Evolutionary conservation across 2,888 invertebrate species (phyloP).

Genomic region (Lithophane ornitopus): DNA sequence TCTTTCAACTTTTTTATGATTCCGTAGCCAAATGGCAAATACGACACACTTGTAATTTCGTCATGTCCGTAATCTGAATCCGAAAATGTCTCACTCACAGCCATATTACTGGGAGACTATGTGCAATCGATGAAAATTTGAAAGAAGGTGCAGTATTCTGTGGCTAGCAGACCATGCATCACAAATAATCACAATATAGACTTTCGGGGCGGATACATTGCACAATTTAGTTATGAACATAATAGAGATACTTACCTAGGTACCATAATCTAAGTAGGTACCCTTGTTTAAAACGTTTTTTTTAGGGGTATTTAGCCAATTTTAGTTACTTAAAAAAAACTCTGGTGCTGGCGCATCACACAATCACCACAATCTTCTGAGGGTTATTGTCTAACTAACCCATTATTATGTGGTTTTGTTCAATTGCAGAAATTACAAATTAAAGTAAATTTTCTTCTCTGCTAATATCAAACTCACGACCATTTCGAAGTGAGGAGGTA

Average conservation of each 20-base stretch:
- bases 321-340: background rate
- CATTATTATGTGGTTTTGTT: conserved; percentile 77
- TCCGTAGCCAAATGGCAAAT: background rate
- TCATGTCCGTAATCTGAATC: background rate
- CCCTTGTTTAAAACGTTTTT: background rate
- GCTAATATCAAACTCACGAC: conserved; percentile 56
- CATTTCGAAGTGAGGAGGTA: conserved; percentile 6
- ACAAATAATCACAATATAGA: too few species aligned
- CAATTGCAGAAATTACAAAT: conserved; percentile 66
- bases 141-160: background rate
- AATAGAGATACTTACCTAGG: background rate
- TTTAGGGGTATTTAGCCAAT: background rate
- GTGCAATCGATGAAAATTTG: background rate
- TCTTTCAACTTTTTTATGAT: background rate
- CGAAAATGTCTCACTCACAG: background rate
- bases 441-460: conserved; percentile 48
- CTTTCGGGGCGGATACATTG: too few species aligned
- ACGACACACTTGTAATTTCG: background rate
- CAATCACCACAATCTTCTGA: conserved; percentile 12
- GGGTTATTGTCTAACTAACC: conserved; percentile 64
- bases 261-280: too few species aligned
- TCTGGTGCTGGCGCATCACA: background rate
- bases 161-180: background rate
- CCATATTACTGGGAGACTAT: background rate
- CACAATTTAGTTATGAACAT: too few species aligned